Evolutionary conservation across 2,113 vertebrate species (phyloP).

Genomic region (Dipodomys stephensi): DNA sequence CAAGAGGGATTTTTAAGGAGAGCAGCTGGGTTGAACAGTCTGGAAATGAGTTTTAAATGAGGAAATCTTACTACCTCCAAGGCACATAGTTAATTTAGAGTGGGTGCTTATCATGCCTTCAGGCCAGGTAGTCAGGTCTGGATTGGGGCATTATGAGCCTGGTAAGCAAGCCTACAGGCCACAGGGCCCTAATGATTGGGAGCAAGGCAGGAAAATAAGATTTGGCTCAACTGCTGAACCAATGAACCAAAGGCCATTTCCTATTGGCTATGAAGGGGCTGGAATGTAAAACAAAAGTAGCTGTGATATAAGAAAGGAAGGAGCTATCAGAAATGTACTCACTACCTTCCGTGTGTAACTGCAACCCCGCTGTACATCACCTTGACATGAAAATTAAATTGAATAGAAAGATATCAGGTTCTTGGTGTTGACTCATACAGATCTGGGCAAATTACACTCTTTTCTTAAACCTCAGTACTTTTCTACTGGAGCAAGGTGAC

Average conservation of each 20-base stretch:
- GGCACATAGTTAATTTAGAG: not conserved
- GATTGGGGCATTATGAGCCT: not conserved
- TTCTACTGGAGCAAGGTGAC: not conserved
- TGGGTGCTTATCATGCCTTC: not conserved
- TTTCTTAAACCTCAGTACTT: not conserved
- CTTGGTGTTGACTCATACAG: too few species aligned
- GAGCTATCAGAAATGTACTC: too few species aligned
- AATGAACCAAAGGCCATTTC: not conserved
- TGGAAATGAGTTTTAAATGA: not conserved
- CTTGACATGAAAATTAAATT: too few species aligned
- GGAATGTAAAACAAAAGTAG: not conserved
- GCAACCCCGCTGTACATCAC: too few species aligned
- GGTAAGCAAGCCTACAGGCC: too few species aligned
- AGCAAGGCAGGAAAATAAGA: not conserved
- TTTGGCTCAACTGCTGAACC: not conserved
- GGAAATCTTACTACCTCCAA: not conserved
- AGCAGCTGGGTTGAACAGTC: not conserved
- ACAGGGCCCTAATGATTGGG: too few species aligned
- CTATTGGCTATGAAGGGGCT: not conserved
- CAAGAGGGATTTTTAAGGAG: not conserved
- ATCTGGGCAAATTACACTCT: not conserved
- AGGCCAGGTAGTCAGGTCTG: not conserved
- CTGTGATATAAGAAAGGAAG: rapidly evolving
- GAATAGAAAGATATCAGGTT: too few species aligned
- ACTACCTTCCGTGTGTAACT: too few species aligned